These are phyloP conservation scores for Nemotelus pantherinus DNA, from an alignment of 2,888 invertebrate species.

Conservation along the genomic window DNA sequence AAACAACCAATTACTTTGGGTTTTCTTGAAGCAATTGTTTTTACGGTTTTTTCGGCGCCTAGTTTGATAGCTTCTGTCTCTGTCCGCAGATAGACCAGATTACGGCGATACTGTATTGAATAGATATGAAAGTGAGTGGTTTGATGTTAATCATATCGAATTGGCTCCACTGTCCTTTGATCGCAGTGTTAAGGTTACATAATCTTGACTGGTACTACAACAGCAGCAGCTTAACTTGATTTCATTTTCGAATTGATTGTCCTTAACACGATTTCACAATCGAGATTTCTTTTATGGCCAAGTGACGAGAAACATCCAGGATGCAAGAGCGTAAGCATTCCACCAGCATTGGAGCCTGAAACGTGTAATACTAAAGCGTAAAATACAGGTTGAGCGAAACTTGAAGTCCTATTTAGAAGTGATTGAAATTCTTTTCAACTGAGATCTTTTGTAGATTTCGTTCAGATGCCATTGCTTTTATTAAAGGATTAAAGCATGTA, in stretches of 20 bases:
- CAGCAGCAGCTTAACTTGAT: no score
- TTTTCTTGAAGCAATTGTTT: constrained; percentile 14
- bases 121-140: background rate
- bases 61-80: background rate
- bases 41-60: constrained; percentile 33
- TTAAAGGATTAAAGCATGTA: constrained; percentile 26
- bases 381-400: constrained; percentile 3
- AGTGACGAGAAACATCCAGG: no score
- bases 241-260: no score
- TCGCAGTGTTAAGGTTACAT: no score
- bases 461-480: constrained; percentile 29
- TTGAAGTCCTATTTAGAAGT: constrained; percentile 28
- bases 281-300: no score
- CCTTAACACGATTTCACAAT: no score
- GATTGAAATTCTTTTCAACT: constrained; percentile 30
- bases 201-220: no score
- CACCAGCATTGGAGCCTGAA: background rate
- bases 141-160: background rate
- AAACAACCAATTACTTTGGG: constrained; percentile 35
- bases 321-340: no score
- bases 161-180: background rate
- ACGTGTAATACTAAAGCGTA: background rate
- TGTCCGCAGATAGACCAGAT: background rate
- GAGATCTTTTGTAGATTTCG: constrained; percentile 23
- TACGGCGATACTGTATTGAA: background rate